These are phyloP conservation scores for Scomber japonicus DNA, from an alignment of 2,113 vertebrate genomes.

Conservation along the genomic window DNA sequence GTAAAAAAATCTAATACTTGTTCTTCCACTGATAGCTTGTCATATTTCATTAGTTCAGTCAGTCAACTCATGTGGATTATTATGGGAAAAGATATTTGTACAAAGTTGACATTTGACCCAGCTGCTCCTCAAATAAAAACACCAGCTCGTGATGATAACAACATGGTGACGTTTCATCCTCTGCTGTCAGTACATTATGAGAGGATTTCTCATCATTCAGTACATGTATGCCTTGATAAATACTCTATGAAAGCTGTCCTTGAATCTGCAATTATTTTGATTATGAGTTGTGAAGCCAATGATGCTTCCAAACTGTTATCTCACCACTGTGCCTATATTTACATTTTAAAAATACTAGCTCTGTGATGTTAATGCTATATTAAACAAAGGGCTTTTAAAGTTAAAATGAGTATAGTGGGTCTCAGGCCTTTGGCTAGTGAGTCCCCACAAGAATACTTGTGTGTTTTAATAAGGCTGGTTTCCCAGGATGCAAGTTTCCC, in stretches of 20 bases:
- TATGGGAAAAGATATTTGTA: too few relatives aligned
- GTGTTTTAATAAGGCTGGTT: constrained; percentile 52
- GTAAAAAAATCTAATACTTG: too few relatives aligned
- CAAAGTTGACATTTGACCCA: too few relatives aligned
- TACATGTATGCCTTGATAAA: too few relatives aligned
- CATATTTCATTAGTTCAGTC: too few relatives aligned
- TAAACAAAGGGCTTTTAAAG: constrained; percentile 33
- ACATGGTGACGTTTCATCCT: too few relatives aligned
- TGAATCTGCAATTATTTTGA: background rate
- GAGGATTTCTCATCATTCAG: background rate
- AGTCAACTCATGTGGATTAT: too few relatives aligned
- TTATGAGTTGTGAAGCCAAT: background rate
- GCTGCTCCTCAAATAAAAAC: too few relatives aligned
- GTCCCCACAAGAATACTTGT: constrained; percentile 44
- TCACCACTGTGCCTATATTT: constrained; percentile 14
- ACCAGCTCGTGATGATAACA: too few relatives aligned
- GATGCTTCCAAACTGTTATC: background rate
- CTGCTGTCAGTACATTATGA: too few relatives aligned
- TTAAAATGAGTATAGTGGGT: constrained; percentile 36
- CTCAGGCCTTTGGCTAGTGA: constrained; percentile 15
- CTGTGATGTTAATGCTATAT: background rate
- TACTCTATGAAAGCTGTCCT: background rate
- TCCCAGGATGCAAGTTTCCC: constrained; percentile 31
- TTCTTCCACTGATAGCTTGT: too few relatives aligned
- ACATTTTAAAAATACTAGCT: constrained; percentile 11